Evolutionary conservation across 1,140 invertebrate genomes (phyloP), one percentile per base, ranked within the genome.

Genomic region (Brevipalpus yothersi): DNA sequence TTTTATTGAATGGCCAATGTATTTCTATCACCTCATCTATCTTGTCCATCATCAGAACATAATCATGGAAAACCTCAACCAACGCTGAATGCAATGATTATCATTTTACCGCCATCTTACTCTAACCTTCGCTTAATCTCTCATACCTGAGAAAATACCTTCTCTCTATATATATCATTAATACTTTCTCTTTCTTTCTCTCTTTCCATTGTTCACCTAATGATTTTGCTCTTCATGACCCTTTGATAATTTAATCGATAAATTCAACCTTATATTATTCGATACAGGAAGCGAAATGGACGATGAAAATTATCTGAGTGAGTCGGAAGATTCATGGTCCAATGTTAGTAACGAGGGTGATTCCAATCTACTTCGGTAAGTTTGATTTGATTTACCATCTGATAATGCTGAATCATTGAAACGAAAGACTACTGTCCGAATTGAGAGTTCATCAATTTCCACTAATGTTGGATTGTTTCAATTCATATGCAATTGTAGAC

Each of bases 261-360:
- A 31, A 31, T 31, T 31, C 31, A 2, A 31, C 31, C 31, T 31
- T 31, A 5, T 31, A 31, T 31, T 31, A 31, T 31, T 31, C n/a
- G n/a, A 31, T 39, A 39, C 51, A 64, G 53, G 66, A 15, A 63
- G 62, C 54, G 62, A 63, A 62, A 21, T 63, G 23, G 62, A 63
- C 49, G 62, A 60, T 43, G 62, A 63, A n/a, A 58, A 58, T 53
- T 39, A 56, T 51, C 49, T 45, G 23, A 62, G 60, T 47, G 62
- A 62, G 45, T 62, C 60, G 2, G 62, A 57, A 21, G 62, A 63
- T 56, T 63, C 62, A 8, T 63, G 62, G 62, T 57, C 56, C 13
- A 58, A 49, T 19, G 41, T 19, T 40, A 54, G 53, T 31, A 39
- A 41, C n/a, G 57, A 17, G n/a, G 23, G 54, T 31, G 19, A 42